Conservation (phyloP, 2,888 invertebrate species). For the Drosophila aldrichi region DNA sequence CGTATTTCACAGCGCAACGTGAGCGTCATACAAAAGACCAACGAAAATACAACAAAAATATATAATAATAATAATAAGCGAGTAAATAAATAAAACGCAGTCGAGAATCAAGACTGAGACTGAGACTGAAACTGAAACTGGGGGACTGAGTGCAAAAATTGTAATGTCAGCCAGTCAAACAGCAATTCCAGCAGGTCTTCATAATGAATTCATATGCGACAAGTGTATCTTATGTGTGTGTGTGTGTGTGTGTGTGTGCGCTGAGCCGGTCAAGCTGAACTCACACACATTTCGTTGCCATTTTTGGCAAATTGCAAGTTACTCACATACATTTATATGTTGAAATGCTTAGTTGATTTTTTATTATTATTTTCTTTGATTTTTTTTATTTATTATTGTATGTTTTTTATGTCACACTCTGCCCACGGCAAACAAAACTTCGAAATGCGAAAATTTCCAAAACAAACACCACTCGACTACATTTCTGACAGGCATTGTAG, state of each 20-base stretch:
- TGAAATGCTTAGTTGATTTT: slow-evolving; percentile 31
- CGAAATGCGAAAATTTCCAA: slow-evolving; percentile 28
- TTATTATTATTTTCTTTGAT: slow-evolving; percentile 16
- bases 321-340: slow-evolving; percentile 30
- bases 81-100: slow-evolving; percentile 32
- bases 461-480: slow-evolving; percentile 21
- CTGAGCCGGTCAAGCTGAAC: slow-evolving; percentile 40
- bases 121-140: slow-evolving; percentile 14
- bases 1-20: slow-evolving; percentile 66
- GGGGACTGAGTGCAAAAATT: slow-evolving; percentile 45
- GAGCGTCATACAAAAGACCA: slow-evolving; percentile 71
- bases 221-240: slow-evolving; percentile 21
- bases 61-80: slow-evolving; percentile 23
- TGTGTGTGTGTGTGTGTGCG: not conserved
- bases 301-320: slow-evolving; percentile 71
- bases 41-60: slow-evolving; percentile 8
- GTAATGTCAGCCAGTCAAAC: slow-evolving; percentile 48
- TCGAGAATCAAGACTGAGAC: slow-evolving; percentile 37
- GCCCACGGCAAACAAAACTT: slow-evolving; percentile 51
- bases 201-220: slow-evolving; percentile 50
- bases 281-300: slow-evolving; percentile 57
- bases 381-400: not conserved
- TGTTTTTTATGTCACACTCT: slow-evolving; percentile 37
- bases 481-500: slow-evolving; percentile 49
- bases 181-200: slow-evolving; percentile 50